phyloP scores from a whole-genome alignment of 2,797 vertebrate species.

The Silurus lanzhouensis region DNA sequence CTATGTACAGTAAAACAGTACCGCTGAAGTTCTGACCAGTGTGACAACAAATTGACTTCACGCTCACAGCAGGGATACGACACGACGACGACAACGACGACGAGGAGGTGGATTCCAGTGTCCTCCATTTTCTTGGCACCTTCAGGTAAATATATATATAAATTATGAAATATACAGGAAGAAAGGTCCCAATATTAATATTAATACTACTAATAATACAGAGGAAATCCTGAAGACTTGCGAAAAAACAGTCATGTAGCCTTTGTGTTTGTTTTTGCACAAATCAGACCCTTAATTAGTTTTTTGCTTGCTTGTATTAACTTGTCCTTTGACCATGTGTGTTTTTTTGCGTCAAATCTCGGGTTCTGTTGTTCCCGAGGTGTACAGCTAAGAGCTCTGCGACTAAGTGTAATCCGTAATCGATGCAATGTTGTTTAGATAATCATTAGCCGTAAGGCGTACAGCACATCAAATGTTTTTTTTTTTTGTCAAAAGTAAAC shows the following conservation, averaged over 20 bases:
- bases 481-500: slow-evolving; percentile 14
- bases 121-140: slow-evolving; percentile 55
- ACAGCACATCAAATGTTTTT: not conserved
- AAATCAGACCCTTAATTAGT: not conserved
- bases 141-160: slow-evolving; percentile 32
- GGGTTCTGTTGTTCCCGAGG: not conserved
- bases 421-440: not conserved
- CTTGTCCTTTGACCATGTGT: not conserved
- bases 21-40: slow-evolving; percentile 43
- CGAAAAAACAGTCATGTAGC: slow-evolving; percentile 17
- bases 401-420: not conserved
- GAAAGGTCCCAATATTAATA: slow-evolving; percentile 14
- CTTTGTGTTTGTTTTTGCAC: slow-evolving; percentile 9
- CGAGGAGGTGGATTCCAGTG: slow-evolving; percentile 29
- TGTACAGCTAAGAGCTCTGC: not conserved
- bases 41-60: slow-evolving; percentile 23
- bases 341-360: not conserved
- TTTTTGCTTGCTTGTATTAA: not conserved
- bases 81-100: not conserved
- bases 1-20: slow-evolving; percentile 49
- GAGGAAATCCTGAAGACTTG: not conserved
- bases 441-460: not conserved
- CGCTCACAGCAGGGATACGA: slow-evolving; percentile 38
- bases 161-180: slow-evolving; percentile 45
- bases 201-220: slow-evolving; percentile 18